Conservation (phyloP, 2,113 vertebrate genomes). For the Pteronura brasiliensis region DNA sequence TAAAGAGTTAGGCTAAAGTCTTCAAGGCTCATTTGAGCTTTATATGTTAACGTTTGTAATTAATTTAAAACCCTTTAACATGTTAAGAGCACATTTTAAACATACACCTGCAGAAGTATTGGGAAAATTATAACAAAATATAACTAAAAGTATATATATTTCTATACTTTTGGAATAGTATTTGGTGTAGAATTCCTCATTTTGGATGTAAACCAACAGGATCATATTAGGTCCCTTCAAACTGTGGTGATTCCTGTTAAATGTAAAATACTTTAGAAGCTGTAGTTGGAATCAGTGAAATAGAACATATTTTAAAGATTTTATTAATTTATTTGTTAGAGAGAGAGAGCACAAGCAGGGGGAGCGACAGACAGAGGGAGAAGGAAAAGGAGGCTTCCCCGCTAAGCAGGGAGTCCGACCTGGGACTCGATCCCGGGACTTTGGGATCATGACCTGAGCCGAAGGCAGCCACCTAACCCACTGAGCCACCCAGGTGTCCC, state of each 20-base stretch:
- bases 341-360: too few species aligned
- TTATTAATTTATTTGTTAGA: too few species aligned
- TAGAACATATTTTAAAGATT: background rate
- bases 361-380: too few species aligned
- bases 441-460: too few species aligned
- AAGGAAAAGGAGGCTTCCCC: too few species aligned
- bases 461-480: too few species aligned
- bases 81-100: background rate
- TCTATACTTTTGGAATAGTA: background rate
- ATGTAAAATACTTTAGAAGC: background rate
- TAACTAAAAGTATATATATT: background rate
- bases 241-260: conserved; percentile 14
- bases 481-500: too few species aligned
- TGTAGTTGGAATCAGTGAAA: background rate
- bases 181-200: background rate
- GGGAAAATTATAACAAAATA: background rate
- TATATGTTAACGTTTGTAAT: background rate
- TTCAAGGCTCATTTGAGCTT: background rate
- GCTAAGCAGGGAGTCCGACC: too few species aligned
- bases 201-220: background rate
- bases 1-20: background rate
- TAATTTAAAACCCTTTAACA: conserved; percentile 3
- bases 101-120: background rate
- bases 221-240: background rate
- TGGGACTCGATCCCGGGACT: too few species aligned